Evolutionary conservation across 2,888 invertebrate genomes (phyloP), one percentile per base, ranked within the genome.

Genomic region (Macrosoma leucophasiata): DNA sequence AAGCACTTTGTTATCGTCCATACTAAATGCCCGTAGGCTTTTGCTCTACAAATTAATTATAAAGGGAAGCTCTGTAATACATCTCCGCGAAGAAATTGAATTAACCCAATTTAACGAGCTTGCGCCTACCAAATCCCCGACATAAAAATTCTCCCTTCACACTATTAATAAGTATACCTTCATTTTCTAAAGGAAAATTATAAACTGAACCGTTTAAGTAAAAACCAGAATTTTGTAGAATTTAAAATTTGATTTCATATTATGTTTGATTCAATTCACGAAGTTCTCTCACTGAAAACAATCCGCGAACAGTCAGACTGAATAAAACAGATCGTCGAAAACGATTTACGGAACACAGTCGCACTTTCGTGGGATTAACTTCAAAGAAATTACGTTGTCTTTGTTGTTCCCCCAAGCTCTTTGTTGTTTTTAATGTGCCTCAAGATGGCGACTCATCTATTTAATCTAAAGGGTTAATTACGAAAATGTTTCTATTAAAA

Each of bases 311-410:
- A 26, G n/a, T 25, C 41, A 39, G 46, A 43, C 39, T 42, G 33
- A 40, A 39, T 35, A 34, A 43, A 54, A 52, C 41, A 50, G 47
- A 55, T 50, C 47, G 46, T 46, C 45, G 48, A 47, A 50, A 46
- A 54, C 52, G 55, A 55, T 49, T 46, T 37, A 36, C 39, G 36
- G 41, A 32, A 34, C 45, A 48, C 36, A 33, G 46, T 47, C 39
- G 32, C 31, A 27, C 52, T 52, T 50, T 49, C 52, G 45, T 46
- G 35, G 58, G 56, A 58, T 60, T 54, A 46, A 55, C 53, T 58
- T 58, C 56, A 50, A 52, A 55, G 50, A 52, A 55, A 59, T 61
- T 58, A 56, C 52, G 39, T 39, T 40, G 36, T 36, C 51, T 53
- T 57, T 61, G 43, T 43, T 61, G 57, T 55, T 48, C 46, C 36